Conservation (phyloP, 1,140 invertebrate species). For the Saccostrea cuccullata region DNA sequence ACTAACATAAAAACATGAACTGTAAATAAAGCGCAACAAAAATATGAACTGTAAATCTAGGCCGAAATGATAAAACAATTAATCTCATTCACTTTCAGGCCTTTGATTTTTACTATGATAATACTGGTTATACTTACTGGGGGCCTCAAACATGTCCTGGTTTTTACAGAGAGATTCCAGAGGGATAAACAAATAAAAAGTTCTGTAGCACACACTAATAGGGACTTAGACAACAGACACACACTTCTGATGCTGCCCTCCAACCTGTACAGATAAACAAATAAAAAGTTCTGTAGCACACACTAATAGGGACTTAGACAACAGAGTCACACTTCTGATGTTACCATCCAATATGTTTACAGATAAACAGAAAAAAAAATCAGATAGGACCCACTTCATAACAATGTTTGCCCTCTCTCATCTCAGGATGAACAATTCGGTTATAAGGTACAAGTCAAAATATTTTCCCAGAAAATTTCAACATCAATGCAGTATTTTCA, state of each 20-base stretch:
- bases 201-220: conserved; percentile 67
- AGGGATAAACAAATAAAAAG: too few species aligned
- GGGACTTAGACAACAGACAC: conserved; percentile 52
- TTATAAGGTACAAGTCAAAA: too few species aligned
- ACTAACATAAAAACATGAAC: too few species aligned
- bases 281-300: conserved; percentile 39
- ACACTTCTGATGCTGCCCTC: conserved; percentile 65
- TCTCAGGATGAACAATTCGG: too few species aligned
- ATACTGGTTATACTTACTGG: conserved; percentile 50
- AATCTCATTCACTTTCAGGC: too few species aligned
- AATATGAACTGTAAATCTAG: too few species aligned
- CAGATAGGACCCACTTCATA: too few species aligned
- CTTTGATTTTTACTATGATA: neutral
- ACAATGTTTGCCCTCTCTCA: too few species aligned
- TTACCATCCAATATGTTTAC: conserved; percentile 64
- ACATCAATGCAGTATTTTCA: too few species aligned
- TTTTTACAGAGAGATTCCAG: conserved; percentile 70
- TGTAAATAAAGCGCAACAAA: too few species aligned
- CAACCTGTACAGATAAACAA: conserved; percentile 57
- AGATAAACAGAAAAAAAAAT: neutral
- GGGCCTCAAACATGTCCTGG: conserved; percentile 60
- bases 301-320: conserved; percentile 56
- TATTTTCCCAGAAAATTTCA: too few species aligned
- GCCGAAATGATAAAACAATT: too few species aligned
- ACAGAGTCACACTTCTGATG: conserved; percentile 62